These are phyloP conservation scores for Pyrocephalus nanus DNA, from an alignment of 2,797 vertebrate species.

Conservation along the genomic window DNA sequence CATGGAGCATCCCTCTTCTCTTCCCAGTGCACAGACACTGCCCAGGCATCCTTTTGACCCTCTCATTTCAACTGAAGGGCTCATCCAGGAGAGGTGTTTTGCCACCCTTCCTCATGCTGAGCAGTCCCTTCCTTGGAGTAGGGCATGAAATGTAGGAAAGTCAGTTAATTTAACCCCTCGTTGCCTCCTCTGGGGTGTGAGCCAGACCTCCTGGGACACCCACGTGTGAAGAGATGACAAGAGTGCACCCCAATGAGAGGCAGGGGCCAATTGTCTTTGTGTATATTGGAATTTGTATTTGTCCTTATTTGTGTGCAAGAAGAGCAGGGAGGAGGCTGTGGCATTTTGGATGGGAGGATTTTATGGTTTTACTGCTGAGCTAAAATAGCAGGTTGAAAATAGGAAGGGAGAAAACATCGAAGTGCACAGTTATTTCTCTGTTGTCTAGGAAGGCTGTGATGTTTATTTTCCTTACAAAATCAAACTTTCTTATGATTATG, in stretches of 20 bases:
- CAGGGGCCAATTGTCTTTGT: neutral
- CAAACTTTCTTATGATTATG: neutral
- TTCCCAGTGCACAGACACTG: accelerated
- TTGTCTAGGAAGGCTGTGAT: neutral
- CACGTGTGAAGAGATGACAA: neutral
- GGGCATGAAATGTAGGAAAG: neutral
- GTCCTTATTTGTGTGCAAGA: neutral
- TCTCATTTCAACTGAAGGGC: neutral
- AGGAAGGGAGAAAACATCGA: neutral
- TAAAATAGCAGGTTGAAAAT: slow-evolving; percentile 37
- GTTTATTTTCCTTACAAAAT: slow-evolving; percentile 4
- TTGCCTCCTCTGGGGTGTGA: neutral
- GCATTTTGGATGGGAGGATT: neutral
- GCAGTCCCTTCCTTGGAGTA: neutral
- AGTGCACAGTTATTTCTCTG: neutral
- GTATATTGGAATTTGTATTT: neutral
- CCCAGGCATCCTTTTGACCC: neutral
- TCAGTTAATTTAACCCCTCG: neutral
- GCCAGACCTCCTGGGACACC: neutral
- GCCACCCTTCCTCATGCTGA: neutral
- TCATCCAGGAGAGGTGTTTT: neutral
- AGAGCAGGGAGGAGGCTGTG: neutral
- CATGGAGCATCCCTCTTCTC: neutral
- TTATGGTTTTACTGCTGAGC: slow-evolving; percentile 8
- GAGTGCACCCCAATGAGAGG: neutral